phyloP scores from a whole-genome alignment of 1,140 invertebrate species.

The Hirudo medicinalis region DNA sequence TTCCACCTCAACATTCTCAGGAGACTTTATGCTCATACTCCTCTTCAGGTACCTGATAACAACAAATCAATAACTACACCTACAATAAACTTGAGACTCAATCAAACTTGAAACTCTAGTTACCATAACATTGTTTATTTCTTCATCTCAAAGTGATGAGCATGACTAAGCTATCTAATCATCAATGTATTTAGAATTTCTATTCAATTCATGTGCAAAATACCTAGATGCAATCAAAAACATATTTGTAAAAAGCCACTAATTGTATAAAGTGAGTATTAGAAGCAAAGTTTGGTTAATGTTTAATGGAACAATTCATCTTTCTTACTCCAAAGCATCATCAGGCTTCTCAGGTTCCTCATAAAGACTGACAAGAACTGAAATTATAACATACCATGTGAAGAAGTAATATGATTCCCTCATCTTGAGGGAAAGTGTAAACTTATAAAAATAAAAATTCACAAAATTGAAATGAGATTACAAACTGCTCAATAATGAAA shows the following conservation, averaged over 20 bases:
- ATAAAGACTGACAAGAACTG: slow-evolving; percentile 55
- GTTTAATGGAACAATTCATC: slow-evolving; percentile 32
- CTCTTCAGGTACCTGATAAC: slow-evolving; percentile 34
- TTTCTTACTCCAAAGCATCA: slow-evolving; percentile 64
- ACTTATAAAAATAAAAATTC: neutral
- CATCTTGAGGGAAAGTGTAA: neutral
- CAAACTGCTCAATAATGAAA: neutral
- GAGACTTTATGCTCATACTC: slow-evolving; percentile 35
- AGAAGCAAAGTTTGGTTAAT: neutral
- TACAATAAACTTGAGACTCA: neutral
- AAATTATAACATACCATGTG: slow-evolving; percentile 21
- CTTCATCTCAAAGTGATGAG: neutral
- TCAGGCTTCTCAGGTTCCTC: slow-evolving; percentile 79
- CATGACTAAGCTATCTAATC: no score
- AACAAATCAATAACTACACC: neutral
- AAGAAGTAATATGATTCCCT: neutral
- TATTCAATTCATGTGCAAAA: no score
- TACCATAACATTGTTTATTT: neutral
- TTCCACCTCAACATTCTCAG: slow-evolving; percentile 41
- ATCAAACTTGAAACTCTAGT: slow-evolving; percentile 16
- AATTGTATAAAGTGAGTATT: no score
- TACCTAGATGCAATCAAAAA: no score
- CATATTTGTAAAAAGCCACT: no score
- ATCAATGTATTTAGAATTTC: no score
- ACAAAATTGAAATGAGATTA: neutral